Evolutionary conservation across 35 echinoderm and acorn worm species (phyloP), one percentile per base, ranked within the genome.

Genomic region (Hemicentrotus pulcherrimus): DNA sequence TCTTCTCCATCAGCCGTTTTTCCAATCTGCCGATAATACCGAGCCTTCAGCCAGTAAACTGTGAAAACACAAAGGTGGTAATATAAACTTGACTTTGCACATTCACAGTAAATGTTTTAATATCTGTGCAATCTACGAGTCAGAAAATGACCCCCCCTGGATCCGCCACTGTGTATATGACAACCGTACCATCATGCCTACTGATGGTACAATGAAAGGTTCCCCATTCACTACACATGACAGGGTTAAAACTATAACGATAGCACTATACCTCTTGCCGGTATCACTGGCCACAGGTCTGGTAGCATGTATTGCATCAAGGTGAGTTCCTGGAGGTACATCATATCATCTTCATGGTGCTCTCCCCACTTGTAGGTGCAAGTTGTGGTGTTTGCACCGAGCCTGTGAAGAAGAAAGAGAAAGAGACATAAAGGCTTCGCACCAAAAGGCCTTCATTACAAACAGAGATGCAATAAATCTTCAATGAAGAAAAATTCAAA

Each of bases 11-110:
- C 92, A 0, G 94, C 86, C 1, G 95, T 94, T 19, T 97, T 96
- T 9, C 97, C 97, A 47, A 94, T 61, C 52, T 86, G 88, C 7
- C 91, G 86, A 94, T 95, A 97, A 92, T 97, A 95, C 32, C 96
- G 96, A 48, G 97, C 96, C 90, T 94, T 97, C 96, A 97, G 94
- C 97, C 97, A 98, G 86, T 94, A 95, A 47, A 95, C 97, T 98
- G 95, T 24, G 59, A 92, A 70, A 96, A 86, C 48, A 50, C 94
- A 22, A 35, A 35, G 12, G 15, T 90, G 32, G 33, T 45, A 47
- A 78, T 28, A 55, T 12, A 12, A 2, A 55, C 15, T 14, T 0
- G 12, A 55, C 10, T 55, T 11, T 55, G 50, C 15, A 15, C 50
- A 11, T 55, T 55, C 50, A 55, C 0, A 41, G 35, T 41, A 41